Conservation (phyloP, 2,888 invertebrate species). For the Apantesis nais region DNA sequence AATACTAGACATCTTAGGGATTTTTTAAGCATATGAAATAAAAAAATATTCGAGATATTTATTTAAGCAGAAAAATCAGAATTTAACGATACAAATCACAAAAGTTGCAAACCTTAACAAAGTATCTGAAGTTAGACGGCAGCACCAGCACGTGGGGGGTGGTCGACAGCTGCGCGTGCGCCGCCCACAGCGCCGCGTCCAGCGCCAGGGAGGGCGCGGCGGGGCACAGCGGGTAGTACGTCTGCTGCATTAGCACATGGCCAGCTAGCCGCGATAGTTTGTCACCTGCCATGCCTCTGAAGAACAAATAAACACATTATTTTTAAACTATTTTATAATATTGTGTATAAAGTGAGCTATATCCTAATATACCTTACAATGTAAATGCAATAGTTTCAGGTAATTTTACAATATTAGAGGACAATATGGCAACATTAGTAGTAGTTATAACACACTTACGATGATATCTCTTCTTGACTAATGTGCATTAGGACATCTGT, state of each 20-base stretch:
- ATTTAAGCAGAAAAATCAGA: not conserved
- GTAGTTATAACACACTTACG: conserved; percentile 80
- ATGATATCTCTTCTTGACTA: conserved; percentile 91
- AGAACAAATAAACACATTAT: not conserved
- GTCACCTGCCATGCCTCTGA: conserved; percentile 82
- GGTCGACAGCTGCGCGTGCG: conserved; percentile 88
- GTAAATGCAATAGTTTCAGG: not conserved
- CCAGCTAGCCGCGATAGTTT: conserved; percentile 90
- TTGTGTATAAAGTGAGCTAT: not conserved
- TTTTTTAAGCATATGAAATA: too few species aligned
- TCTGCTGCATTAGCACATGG: conserved; percentile 91
- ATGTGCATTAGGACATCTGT: conserved; percentile 94
- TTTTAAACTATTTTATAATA: not conserved
- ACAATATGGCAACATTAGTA: not conserved
- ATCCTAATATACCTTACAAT: not conserved
- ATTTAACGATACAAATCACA: not conserved
- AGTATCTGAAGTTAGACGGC: conserved; percentile 94
- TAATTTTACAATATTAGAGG: too few species aligned
- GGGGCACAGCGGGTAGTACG: conserved; percentile 93
- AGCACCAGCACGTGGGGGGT: conserved; percentile 93
- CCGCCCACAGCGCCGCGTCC: conserved; percentile 90
- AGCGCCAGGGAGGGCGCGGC: conserved; percentile 88
- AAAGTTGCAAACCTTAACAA: conserved; percentile 87
- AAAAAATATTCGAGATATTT: not conserved
- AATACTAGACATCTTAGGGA: not conserved